Base-by-base conservation (phyloP, 2,797 vertebrate genomes). In the Kryptopterus vitreolus region DNA sequence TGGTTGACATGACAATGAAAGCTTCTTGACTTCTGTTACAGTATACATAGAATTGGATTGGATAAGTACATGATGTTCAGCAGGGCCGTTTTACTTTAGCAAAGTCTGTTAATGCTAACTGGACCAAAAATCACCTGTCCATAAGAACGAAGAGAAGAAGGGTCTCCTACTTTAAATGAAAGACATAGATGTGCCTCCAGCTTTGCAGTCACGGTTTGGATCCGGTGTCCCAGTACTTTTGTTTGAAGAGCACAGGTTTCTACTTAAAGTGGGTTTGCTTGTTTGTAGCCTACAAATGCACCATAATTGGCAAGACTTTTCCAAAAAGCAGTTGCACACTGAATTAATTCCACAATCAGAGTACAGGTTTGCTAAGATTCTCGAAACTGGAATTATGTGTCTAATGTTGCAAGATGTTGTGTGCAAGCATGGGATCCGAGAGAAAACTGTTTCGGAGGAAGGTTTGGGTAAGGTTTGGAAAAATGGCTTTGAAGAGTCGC, bases 381-480 rank as follows among this genome's bases (percentile, higher is more conserved):
- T 59, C 46, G n/a, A 38, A 43, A 43, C 13, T 55, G 50, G 71
- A 74, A 73, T 57, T 46, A 46, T 58, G 33, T 15, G 53, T 59
- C 33, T 58, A 74, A 74, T 53, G n/a, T 59, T 73, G 55, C 72
- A 46, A 35, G 29, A 59, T 35, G 12, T 59, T 59, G 35, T 74
- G 72, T 74, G 72, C n/a, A 0, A 26, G n/a, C 35, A 26, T 46
- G 24, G 7, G 53, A 74, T 59, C 43, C 20, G 18, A 8, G 20
- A 73, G 15, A 38, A n/a, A 71, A 55, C 20, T 16, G 8, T 58
- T 58, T 58, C 18, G 33, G 53, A 74, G 71, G 26, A 15, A 43
- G 52, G 53, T 58, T 71, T 24, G 33, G 52, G 71, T 43, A 15
- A 43, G 52, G 53, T 58, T 71, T 24, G 33, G 52, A 73, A 10